Evolutionary conservation across 2,797 vertebrate species (phyloP).

Genomic region (Pangasius mekongensis): DNA sequence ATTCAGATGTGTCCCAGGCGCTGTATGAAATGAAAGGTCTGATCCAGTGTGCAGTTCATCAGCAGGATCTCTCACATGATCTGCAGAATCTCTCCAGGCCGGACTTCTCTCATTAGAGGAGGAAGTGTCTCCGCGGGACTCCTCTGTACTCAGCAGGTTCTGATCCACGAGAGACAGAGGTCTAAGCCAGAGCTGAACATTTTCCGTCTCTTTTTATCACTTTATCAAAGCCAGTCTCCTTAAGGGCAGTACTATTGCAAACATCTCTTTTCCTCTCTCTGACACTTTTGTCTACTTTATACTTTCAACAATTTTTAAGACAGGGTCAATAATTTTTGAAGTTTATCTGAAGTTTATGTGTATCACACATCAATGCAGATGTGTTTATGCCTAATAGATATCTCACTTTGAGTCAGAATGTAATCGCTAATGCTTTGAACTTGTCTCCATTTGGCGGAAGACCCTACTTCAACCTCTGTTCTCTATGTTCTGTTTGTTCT

Average conservation of each 20-base stretch:
- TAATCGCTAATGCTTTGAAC: neutral
- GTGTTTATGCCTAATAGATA: neutral
- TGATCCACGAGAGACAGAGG: slow-evolving; percentile 62
- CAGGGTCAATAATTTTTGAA: neutral
- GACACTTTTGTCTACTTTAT: slow-evolving; percentile 57
- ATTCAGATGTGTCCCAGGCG: slow-evolving; percentile 26
- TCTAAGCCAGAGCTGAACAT: slow-evolving; percentile 43
- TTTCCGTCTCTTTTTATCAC: slow-evolving; percentile 63
- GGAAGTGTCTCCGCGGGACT: slow-evolving; percentile 64
- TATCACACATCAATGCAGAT: slow-evolving; percentile 27
- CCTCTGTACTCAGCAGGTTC: slow-evolving; percentile 73
- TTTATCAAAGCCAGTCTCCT: slow-evolving; percentile 79
- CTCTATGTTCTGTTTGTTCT: slow-evolving; percentile 5
- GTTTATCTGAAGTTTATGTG: neutral
- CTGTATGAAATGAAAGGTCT: slow-evolving; percentile 27
- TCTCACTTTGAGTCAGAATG: slow-evolving; percentile 38
- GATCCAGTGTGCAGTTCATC: slow-evolving; percentile 51
- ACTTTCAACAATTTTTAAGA: slow-evolving; percentile 33
- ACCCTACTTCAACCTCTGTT: neutral
- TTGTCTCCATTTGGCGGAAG: slow-evolving; percentile 1
- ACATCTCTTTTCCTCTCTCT: slow-evolving; percentile 65
- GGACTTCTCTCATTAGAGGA: slow-evolving; percentile 75
- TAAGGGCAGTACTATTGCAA: slow-evolving; percentile 53
- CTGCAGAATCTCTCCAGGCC: slow-evolving; percentile 64
- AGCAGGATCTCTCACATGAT: slow-evolving; percentile 70